phyloP scores from a whole-genome alignment of 2,113 vertebrate species.

The Larimichthys crocea region DNA sequence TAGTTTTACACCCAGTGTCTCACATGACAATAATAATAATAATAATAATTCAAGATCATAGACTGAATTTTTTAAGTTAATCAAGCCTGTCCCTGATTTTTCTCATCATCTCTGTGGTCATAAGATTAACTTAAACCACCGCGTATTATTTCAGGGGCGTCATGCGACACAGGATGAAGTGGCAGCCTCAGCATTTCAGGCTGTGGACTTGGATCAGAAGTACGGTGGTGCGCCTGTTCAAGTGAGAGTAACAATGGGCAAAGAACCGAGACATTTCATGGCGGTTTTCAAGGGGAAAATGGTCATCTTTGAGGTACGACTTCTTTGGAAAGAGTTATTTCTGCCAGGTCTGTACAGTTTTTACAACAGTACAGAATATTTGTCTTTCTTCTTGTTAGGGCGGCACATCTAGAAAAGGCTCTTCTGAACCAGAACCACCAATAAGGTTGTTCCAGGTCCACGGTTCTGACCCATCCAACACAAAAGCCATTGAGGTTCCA shows the following conservation, averaged over 20 bases:
- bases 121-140: background rate
- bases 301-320: constrained; percentile 89
- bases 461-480: constrained; percentile 85
- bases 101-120: background rate
- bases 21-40: no score
- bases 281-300: constrained; percentile 92
- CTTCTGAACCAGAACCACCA: constrained; percentile 81
- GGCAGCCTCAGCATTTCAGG: constrained; percentile 88
- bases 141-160: constrained; percentile 81
- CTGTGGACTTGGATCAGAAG: constrained; percentile 87
- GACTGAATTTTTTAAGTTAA: background rate
- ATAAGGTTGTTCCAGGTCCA: constrained; percentile 90
- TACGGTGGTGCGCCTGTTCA: constrained; percentile 85
- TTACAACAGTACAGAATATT: background rate
- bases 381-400: constrained; percentile 78
- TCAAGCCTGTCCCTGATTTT: background rate
- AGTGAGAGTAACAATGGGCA: constrained; percentile 90
- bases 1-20: background rate
- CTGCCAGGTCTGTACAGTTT: background rate
- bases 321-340: background rate
- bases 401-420: constrained; percentile 87
- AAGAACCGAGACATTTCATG: constrained; percentile 92
- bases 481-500: constrained; percentile 85
- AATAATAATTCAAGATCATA: background rate
- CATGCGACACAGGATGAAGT: constrained; percentile 90